phyloP scores from a whole-genome alignment of 2,113 vertebrate genomes.

The Hypocryptadius cinnamomeus region DNA sequence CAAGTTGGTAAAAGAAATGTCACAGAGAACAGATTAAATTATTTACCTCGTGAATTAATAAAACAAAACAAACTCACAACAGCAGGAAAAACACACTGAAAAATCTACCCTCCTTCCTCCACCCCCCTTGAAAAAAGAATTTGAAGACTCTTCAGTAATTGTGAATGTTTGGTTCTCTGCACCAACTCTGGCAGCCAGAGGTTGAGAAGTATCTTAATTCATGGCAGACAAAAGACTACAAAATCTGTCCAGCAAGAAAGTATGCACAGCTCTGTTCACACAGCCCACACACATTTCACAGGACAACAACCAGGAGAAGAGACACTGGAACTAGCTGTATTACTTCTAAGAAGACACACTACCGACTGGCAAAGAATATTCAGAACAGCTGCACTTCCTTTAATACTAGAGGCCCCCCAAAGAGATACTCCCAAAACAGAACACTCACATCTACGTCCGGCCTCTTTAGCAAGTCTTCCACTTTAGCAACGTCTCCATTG shows the following conservation, averaged over 20 bases:
- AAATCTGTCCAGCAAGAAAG: not conserved
- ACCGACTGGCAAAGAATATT: not conserved
- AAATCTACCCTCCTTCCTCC: not conserved
- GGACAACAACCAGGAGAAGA: not conserved
- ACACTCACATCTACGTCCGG: slow-evolving; percentile 91
- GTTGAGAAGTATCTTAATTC: not conserved
- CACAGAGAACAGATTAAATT: not conserved
- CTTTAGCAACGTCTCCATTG: slow-evolving; percentile 96
- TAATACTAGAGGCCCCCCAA: not conserved
- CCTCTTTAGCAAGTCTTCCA: slow-evolving; percentile 95
- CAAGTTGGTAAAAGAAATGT: not conserved
- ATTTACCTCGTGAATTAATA: not conserved
- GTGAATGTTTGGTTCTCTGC: not conserved
- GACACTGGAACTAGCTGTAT: not conserved
- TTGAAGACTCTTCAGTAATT: not conserved
- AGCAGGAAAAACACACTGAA: not conserved
- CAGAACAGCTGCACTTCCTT: not conserved
- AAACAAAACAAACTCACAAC: not conserved
- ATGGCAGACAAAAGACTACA: not conserved
- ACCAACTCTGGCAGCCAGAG: not conserved
- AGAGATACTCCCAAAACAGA: not conserved
- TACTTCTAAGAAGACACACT: not conserved
- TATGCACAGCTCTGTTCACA: not conserved
- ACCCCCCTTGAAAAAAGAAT: not conserved
- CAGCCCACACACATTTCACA: not conserved